Evolutionary conservation across 2,113 vertebrate species (phyloP), one percentile per base, ranked within the genome.

Genomic region (Lasiurus cinereus): DNA sequence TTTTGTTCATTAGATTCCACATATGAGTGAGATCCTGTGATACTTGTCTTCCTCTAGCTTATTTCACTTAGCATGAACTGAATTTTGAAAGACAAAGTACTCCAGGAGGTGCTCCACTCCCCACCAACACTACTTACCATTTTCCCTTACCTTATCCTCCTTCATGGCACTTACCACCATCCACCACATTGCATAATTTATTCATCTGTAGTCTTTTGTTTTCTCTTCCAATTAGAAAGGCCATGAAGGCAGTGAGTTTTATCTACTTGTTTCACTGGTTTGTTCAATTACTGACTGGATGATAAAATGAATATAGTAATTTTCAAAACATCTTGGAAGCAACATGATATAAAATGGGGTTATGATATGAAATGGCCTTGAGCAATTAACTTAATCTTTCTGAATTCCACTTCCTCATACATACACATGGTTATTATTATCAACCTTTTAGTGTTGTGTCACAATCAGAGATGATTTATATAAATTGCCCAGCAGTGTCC

Each of bases 301-400:
- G 36, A 69, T 91, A 54, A 52, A 79, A 93, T 80, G 39, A 94
- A 29, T 1, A 16, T 24, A 83, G 18, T 19, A 62, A 16, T 86
- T 87, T 88, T 52, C 31, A 14, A 76, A 85, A 80, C 8, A 36
- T 91, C 94, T 54, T 66, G 39, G 43, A 24, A 48, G 43, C 29
- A 83, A 48, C 50, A 86, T 83, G 69, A 19, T 50, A 21, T 59
- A 74, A 46, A 29, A 31, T 66, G 15, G 8, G 36, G 4, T 39
- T 33, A 43, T 91, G 46, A 50, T 2, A 19, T 74, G 10, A 76
- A 87, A 48, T 50, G 8, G 19, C 29, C 31, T 86, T 54, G 59
- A 88, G 7, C 36, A 54, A 69, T 54, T 70, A 21, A 69, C 31
- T 83, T 43, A 27, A n/a, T 54, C 29, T 73, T 95, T 83, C 12